Percentiles rank a stretch among this genome's conserved stretches.
Evolutionary conservation across 2,888 invertebrate species (phyloP).

Genomic region (Yponomeuta cagnagella): DNA sequence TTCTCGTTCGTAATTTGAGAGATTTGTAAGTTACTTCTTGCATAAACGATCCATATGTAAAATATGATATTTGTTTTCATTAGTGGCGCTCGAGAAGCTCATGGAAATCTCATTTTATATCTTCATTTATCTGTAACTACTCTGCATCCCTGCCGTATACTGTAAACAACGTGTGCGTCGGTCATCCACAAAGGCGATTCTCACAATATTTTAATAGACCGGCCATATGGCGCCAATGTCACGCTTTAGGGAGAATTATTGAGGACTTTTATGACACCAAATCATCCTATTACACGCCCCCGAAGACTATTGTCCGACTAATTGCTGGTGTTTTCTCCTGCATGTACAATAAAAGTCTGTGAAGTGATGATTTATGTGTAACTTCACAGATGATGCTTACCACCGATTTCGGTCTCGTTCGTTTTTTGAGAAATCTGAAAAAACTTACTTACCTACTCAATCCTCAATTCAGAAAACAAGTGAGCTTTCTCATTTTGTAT

Average conservation of each 20-base stretch:
- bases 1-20: no score
- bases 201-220: slow-evolving; percentile 23
- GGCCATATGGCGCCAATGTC: slow-evolving; percentile 59
- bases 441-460: no score
- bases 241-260: slow-evolving; percentile 46
- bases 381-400: not conserved
- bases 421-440: no score
- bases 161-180: slow-evolving; percentile 19
- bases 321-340: slow-evolving; percentile 10
- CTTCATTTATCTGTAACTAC: not conserved
- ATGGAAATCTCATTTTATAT: no score
- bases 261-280: slow-evolving; percentile 46
- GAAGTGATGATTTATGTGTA: not conserved
- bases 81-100: no score
- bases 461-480: no score
- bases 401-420: no score
- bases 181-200: slow-evolving; percentile 28
- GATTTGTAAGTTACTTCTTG: no score
- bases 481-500: no score
- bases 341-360: not conserved
- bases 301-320: slow-evolving; percentile 18
- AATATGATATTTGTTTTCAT: no score
- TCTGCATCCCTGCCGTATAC: slow-evolving; percentile 24
- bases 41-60: no score
- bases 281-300: slow-evolving; percentile 49